These are phyloP conservation scores for Corydoras maculifer DNA, from an alignment of 2,113 vertebrate species.

Conservation along the genomic window DNA sequence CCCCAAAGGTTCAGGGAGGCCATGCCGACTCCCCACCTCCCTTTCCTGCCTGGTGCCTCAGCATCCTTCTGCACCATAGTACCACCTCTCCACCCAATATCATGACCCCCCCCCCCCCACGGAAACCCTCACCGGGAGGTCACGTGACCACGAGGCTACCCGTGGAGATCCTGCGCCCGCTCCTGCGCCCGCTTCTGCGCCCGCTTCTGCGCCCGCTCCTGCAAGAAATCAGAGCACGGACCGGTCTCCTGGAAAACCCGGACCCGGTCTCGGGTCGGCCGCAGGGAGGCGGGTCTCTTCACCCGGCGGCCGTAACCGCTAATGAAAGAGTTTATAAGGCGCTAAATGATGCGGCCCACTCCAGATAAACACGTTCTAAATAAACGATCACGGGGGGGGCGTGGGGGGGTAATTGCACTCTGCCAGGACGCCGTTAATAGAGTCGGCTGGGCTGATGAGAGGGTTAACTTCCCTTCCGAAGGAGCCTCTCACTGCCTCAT, in stretches of 20 bases:
- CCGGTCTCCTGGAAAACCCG: too few relatives aligned
- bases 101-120: too few relatives aligned
- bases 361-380: conserved; percentile 72
- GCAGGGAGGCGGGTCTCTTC: conserved; percentile 67
- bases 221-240: conserved; percentile 58
- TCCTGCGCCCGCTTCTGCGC: too few relatives aligned
- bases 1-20: too few relatives aligned
- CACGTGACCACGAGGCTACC: too few relatives aligned
- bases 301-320: conserved; percentile 70
- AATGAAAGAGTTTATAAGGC: conserved; percentile 75
- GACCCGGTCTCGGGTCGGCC: conserved; percentile 52
- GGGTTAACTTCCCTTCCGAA: conserved; percentile 71
- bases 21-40: too few relatives aligned
- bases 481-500: conserved; percentile 69
- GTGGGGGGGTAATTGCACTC: conserved; percentile 70
- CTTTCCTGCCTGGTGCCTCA: too few relatives aligned
- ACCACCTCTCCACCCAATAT: too few relatives aligned
- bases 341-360: conserved; percentile 73
- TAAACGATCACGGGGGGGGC: conserved; percentile 68
- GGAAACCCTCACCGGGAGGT: too few relatives aligned
- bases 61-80: too few relatives aligned
- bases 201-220: conserved; percentile 31
- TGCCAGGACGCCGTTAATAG: conserved; percentile 65
- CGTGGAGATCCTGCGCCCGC: background rate
- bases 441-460: conserved; percentile 66